phyloP scores from a whole-genome alignment of 1,140 invertebrate species.

The Colletes latitarsis region DNA sequence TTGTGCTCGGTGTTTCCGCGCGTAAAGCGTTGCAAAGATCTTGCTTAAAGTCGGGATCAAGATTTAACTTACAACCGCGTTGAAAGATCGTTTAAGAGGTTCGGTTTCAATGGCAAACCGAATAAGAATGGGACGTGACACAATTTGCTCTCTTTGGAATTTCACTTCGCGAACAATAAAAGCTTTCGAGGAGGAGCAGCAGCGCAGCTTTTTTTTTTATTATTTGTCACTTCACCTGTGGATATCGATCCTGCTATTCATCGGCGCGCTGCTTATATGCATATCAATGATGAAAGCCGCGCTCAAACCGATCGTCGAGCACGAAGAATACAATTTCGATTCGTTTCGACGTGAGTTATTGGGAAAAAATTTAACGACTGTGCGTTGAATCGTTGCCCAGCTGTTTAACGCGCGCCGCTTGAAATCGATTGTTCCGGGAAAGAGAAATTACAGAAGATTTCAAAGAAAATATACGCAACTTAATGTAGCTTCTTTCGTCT shows the following conservation, averaged over 20 bases:
- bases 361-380: conserved; percentile 17
- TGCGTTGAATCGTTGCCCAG: not conserved
- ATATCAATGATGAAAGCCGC: conserved; percentile 60
- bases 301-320: conserved; percentile 45
- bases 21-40: not conserved
- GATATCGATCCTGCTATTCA: conserved; percentile 61
- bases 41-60: not conserved
- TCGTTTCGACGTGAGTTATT: conserved; percentile 40
- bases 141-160: conserved; percentile 52
- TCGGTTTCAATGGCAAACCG: conserved; percentile 48
- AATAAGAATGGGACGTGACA: conserved; percentile 42
- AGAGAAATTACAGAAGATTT: too few species aligned
- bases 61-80: not conserved
- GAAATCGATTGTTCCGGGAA: not conserved
- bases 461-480: not conserved
- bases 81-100: conserved; percentile 38
- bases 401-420: not conserved
- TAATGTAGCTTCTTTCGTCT: too few species aligned
- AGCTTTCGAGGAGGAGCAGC: conserved; percentile 27
- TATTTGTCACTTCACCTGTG: conserved; percentile 52
- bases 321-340: conserved; percentile 57
- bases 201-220: conserved; percentile 22
- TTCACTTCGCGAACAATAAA: conserved; percentile 40
- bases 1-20: not conserved
- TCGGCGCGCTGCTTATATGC: conserved; percentile 59